Conservation (phyloP, 2,797 vertebrate species). For the Enteromius viviparus region DNA sequence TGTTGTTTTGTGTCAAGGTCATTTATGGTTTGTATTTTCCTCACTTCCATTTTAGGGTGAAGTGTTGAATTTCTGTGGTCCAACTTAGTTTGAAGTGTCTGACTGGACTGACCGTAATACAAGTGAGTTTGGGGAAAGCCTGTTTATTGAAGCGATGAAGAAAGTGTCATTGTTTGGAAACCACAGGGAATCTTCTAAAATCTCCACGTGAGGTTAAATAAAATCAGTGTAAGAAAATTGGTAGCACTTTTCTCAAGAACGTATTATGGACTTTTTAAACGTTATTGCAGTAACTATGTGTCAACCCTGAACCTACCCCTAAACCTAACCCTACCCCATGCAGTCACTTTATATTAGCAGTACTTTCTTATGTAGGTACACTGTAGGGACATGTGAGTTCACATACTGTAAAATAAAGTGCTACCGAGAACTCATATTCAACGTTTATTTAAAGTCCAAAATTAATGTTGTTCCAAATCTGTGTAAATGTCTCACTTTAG, state of each 20-base stretch:
- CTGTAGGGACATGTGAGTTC: too few species aligned
- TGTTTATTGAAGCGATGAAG: neutral
- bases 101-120: neutral
- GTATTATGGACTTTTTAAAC: too few species aligned
- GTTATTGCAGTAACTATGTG: too few species aligned
- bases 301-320: too few species aligned
- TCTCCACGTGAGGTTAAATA: neutral
- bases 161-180: neutral
- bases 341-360: too few species aligned
- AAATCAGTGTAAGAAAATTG: neutral
- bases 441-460: neutral
- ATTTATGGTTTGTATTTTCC: neutral
- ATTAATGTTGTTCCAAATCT: neutral
- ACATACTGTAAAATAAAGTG: too few species aligned
- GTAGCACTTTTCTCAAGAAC: too few species aligned
- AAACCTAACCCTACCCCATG: too few species aligned
- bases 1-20: neutral
- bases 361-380: too few species aligned
- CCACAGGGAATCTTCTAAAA: neutral
- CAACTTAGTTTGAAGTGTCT: neutral
- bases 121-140: slow-evolving; percentile 7
- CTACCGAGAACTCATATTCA: neutral
- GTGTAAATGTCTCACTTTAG: neutral
- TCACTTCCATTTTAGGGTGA: neutral
- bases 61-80: neutral